Percentiles rank a stretch among this genome's conserved stretches.
Evolutionary conservation across 1,140 invertebrate species (phyloP).

Genomic region (Lucilia cuprina): DNA sequence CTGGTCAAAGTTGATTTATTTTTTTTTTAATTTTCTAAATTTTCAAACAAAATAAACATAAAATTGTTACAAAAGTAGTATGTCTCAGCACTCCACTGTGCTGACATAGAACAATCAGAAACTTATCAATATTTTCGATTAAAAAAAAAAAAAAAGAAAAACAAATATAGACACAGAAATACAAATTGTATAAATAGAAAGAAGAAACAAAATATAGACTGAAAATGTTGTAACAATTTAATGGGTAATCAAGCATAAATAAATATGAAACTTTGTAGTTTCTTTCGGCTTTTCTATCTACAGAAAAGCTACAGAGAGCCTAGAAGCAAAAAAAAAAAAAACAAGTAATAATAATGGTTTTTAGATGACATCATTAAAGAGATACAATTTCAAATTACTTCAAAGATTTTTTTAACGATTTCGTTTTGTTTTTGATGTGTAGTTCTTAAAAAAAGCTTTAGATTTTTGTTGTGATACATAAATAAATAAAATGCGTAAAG

Average conservation of each 20-base stretch:
- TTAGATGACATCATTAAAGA: neutral
- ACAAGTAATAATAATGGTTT: slow-evolving; percentile 4
- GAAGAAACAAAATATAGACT: neutral
- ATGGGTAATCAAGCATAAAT: neutral
- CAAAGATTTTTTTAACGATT: neutral
- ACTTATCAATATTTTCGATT: no score
- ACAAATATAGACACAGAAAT: neutral
- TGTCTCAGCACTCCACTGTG: no score
- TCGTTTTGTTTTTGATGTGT: no score
- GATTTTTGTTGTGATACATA: neutral
- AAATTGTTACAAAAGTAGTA: no score
- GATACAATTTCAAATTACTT: neutral
- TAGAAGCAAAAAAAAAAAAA: neutral
- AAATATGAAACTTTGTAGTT: neutral
- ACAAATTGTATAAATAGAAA: neutral
- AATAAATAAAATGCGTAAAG: neutral
- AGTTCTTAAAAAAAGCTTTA: neutral
- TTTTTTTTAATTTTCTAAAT: no score
- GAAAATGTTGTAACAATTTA: neutral
- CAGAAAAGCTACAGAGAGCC: neutral
- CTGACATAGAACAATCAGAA: no score
- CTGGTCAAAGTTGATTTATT: no score
- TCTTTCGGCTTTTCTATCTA: neutral
- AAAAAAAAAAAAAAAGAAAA: neutral
- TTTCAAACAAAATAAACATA: no score